Conservation (phyloP, 1,140 invertebrate species). For the Drosophila repleta region DNA sequence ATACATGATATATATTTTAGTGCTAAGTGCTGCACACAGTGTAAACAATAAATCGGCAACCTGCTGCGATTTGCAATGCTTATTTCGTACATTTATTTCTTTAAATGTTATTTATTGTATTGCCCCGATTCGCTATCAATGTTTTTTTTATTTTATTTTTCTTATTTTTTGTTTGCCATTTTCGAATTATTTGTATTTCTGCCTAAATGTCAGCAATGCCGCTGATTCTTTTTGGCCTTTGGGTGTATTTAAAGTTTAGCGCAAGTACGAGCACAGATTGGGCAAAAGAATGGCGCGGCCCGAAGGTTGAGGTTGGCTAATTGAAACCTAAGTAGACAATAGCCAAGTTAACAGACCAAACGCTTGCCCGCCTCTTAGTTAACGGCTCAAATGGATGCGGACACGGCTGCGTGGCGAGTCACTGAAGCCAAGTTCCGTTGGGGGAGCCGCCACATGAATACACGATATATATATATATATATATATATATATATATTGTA, state of each 20-base stretch:
- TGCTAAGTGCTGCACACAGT: slow-evolving; percentile 23
- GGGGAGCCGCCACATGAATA: slow-evolving; percentile 1
- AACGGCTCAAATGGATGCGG: slow-evolving; percentile 20
- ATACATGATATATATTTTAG: slow-evolving; percentile 13
- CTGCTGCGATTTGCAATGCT: slow-evolving; percentile 43
- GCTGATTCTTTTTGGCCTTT: slow-evolving; percentile 44
- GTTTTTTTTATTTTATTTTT: slow-evolving; percentile 1
- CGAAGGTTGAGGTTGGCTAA: slow-evolving; percentile 43
- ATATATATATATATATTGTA: slow-evolving; percentile 19
- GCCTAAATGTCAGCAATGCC: slow-evolving; percentile 51
- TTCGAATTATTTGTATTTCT: slow-evolving; percentile 24
- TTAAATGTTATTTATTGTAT: slow-evolving; percentile 55
- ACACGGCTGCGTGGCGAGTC: slow-evolving; percentile 47
- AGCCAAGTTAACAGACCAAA: slow-evolving; percentile 5
- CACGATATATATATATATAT: not conserved
- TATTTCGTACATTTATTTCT: slow-evolving; percentile 41
- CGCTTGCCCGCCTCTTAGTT: not conserved
- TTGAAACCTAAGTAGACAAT: slow-evolving; percentile 31
- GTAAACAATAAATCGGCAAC: slow-evolving; percentile 31
- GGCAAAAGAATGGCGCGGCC: slow-evolving; percentile 31
- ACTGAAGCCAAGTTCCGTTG: slow-evolving; percentile 56
- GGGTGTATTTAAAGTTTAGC: slow-evolving; percentile 13
- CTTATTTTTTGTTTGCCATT: not conserved
- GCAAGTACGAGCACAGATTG: not conserved
- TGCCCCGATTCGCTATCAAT: slow-evolving; percentile 39